Evolutionary conservation across 2,113 vertebrate species (phyloP), one percentile per base, ranked within the genome.

Genomic region (Columbina picui): DNA sequence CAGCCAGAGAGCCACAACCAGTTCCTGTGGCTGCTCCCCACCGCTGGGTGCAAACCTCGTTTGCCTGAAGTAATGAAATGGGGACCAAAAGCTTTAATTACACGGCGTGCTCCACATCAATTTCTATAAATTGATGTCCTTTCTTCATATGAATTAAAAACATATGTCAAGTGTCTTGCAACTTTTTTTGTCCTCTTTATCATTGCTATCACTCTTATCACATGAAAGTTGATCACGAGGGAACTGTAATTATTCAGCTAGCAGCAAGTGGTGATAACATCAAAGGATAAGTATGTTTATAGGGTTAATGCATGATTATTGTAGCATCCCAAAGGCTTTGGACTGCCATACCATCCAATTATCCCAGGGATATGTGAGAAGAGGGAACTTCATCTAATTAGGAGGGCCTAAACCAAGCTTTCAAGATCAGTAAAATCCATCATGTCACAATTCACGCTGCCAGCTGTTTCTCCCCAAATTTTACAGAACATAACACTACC

Each of bases 321-420:
- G 93, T 94, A 94, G 83, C 89, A 93, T 96, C 93, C 93, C 90
- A 94, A 94, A 95, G 92, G 79, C 90, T 90, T 92, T 92, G 86
- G 90, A 74, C 74, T 93, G 76, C 84, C 88, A 89, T 81, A 74
- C 68, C 80, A 90, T 85, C 80, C 84, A 90, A 38, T 95, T 96
- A 93, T 95, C 95, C 73, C 57, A 90, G 80, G 86, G 80, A 86
- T 93, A 86, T 88, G 77, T 38, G 53, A 94, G 92, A 93, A 90
- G 76, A 89, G 43, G 73, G 86, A 95, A 87, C 39, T 60, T 81
- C 76, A 71, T 57, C 49, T 63, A 82, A 75, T 79, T 76, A 84
- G 61, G 83, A 92, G 45, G 49, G 30, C 36, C 80, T 92, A 82
- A 87, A 84, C 43, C 75, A 39, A 92, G 64, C 34, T 92, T 84